Evolutionary conservation across 2,797 vertebrate species (phyloP).

Genomic region (Mormyrus proboscirostris): DNA sequence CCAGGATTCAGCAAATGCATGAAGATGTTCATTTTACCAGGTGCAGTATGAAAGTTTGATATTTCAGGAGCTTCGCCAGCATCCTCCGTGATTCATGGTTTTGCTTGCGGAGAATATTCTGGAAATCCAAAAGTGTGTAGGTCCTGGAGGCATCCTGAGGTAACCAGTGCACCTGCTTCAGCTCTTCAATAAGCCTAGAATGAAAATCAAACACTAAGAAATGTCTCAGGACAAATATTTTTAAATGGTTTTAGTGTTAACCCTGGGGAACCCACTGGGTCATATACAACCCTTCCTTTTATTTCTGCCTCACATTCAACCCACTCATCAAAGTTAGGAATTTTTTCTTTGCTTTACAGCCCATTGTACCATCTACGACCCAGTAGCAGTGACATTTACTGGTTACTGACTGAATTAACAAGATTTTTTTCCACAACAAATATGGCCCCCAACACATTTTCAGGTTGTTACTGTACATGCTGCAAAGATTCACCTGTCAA

Average conservation of each 20-base stretch:
- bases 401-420: too few relatives aligned
- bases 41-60: slow-evolving; percentile 49
- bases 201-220: neutral
- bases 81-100: slow-evolving; percentile 41
- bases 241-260: neutral
- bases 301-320: too few relatives aligned
- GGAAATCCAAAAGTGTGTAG: slow-evolving; percentile 60
- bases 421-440: too few relatives aligned
- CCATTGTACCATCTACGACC: too few relatives aligned
- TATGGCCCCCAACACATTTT: too few relatives aligned
- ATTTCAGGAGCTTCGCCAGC: slow-evolving; percentile 53
- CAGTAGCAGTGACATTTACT: too few relatives aligned
- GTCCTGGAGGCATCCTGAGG: slow-evolving; percentile 48
- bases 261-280: too few relatives aligned
- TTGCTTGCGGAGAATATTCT: slow-evolving; percentile 39
- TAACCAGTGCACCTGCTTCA: slow-evolving; percentile 56
- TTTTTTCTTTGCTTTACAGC: too few relatives aligned
- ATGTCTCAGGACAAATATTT: neutral
- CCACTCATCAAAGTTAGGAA: too few relatives aligned
- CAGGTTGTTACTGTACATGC: too few relatives aligned
- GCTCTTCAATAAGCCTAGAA: slow-evolving; percentile 64
- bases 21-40: slow-evolving; percentile 47
- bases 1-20: neutral
- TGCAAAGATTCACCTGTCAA: too few relatives aligned
- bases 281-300: too few relatives aligned